Conservation (phyloP, 2,888 invertebrate species). For the Nymphalis urticae region DNA sequence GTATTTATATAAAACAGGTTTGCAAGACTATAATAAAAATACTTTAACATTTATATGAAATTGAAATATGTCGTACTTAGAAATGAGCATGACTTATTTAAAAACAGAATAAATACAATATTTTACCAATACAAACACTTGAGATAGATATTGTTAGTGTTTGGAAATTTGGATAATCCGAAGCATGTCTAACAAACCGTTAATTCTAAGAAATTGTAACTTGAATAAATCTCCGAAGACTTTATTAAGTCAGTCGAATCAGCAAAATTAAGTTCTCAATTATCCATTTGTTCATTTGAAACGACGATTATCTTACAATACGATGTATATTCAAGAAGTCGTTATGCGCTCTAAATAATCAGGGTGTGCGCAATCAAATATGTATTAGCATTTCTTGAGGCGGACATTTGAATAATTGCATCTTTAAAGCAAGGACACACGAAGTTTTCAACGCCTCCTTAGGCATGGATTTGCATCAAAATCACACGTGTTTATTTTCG, state of each 20-base stretch:
- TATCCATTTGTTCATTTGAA: not conserved
- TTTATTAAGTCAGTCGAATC: not conserved
- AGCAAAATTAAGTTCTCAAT: not conserved
- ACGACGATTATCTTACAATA: not conserved
- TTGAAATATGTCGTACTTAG: no score
- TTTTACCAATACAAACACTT: no score
- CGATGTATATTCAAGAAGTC: slow-evolving; percentile 44
- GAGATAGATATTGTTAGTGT: no score
- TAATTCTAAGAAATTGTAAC: no score
- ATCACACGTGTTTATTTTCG: slow-evolving; percentile 11
- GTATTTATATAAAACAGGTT: slow-evolving; percentile 18
- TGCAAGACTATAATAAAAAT: not conserved
- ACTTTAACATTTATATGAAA: not conserved
- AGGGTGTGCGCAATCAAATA: slow-evolving; percentile 72
- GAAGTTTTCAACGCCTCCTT: slow-evolving; percentile 37
- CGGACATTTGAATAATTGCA: slow-evolving; percentile 62
- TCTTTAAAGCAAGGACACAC: slow-evolving; percentile 48
- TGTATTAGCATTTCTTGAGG: slow-evolving; percentile 68
- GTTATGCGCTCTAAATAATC: slow-evolving; percentile 58
- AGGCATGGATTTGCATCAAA: slow-evolving; percentile 17
- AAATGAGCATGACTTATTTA: no score
- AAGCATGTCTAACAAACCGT: no score
- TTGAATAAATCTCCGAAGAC: no score
- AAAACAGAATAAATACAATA: no score
- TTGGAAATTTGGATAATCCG: no score